Evolutionary conservation across 2,113 vertebrate genomes (phyloP).

Genomic region (Rhabdornis inornatus): DNA sequence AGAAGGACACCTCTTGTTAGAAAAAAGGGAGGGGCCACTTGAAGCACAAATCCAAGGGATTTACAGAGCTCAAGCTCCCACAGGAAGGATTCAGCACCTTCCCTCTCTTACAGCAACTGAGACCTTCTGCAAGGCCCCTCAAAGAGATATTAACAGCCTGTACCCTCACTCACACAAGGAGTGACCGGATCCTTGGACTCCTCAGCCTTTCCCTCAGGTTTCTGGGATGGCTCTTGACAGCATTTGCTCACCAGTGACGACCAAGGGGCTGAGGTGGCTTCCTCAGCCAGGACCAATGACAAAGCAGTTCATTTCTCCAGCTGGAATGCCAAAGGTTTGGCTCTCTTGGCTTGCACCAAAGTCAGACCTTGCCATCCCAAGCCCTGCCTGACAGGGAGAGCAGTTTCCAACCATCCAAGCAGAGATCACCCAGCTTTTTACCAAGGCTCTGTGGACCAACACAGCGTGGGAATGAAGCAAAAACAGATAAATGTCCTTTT

Average conservation of each 20-base stretch:
- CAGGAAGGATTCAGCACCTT: background rate
- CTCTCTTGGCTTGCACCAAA: background rate
- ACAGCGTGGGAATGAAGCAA: background rate
- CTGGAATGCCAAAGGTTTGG: background rate
- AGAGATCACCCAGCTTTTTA: background rate
- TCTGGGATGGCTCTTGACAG: background rate
- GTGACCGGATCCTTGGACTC: fast-evolving
- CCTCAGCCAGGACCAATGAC: background rate
- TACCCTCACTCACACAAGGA: background rate
- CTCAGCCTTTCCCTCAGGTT: background rate
- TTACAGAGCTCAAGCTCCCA: background rate
- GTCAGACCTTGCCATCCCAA: background rate
- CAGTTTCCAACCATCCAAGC: background rate
- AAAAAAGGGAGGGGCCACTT: background rate
- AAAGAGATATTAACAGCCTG: background rate
- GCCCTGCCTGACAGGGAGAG: background rate
- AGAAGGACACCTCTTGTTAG: background rate
- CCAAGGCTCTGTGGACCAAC: background rate
- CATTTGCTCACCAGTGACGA: background rate
- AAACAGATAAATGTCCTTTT: background rate
- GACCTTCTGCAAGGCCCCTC: background rate
- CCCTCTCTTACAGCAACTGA: background rate
- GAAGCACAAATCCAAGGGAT: background rate
- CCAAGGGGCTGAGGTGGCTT: background rate
- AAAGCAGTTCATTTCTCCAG: background rate